These are phyloP conservation scores for Archocentrus centrarchus DNA, from an alignment of 2,113 vertebrate species.

Conservation along the genomic window DNA sequence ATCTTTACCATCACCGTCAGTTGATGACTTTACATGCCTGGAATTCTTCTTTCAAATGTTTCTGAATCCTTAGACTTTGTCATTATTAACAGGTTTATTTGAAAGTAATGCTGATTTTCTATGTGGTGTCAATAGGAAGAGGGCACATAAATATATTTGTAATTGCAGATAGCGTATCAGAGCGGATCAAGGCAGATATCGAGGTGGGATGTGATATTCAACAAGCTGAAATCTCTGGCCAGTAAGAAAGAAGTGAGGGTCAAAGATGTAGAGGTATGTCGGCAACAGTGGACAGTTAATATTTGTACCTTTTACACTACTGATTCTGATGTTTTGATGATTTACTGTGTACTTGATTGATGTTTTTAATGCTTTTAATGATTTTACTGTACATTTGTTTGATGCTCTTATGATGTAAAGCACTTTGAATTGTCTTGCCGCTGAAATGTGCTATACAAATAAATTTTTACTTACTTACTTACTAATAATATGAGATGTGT, in stretches of 20 bases:
- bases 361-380: no score
- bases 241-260: background rate
- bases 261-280: conserved; percentile 61
- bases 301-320: background rate
- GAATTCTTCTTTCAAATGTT: no score
- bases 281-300: background rate
- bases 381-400: no score
- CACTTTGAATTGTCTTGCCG: no score
- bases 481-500: background rate
- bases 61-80: no score
- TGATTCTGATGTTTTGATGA: no score
- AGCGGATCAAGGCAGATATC: rapidly evolving
- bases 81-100: background rate
- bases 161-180: background rate
- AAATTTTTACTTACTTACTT: no score
- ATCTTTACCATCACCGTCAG: no score
- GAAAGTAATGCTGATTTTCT: background rate
- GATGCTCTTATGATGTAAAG: no score
- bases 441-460: no score
- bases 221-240: conserved; percentile 34
- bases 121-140: background rate
- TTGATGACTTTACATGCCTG: no score
- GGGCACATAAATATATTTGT: background rate
- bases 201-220: conserved; percentile 52
- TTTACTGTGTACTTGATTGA: no score